phyloP scores from a whole-genome alignment of 2,113 vertebrate genomes.

The Leucoraja erinaceus region DNA sequence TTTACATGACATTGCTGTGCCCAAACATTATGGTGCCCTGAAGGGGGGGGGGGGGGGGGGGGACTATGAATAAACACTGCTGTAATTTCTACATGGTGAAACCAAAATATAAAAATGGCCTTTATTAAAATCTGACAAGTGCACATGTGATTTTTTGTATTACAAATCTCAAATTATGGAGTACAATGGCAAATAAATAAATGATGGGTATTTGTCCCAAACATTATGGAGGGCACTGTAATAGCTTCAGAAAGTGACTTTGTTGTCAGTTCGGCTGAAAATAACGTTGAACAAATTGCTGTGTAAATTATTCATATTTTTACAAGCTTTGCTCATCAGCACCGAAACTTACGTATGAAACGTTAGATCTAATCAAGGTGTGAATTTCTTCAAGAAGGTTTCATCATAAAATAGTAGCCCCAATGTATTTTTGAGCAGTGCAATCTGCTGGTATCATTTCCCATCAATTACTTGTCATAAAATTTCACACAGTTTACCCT shows the following conservation, averaged over 20 bases:
- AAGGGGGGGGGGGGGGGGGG: no score
- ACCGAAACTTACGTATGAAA: background rate
- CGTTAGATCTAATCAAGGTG: background rate
- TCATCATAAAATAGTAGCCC: background rate
- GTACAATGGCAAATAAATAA: no score
- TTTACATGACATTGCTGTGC: no score
- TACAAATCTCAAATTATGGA: no score
- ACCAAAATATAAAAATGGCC: no score
- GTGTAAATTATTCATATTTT: background rate
- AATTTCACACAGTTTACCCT: background rate
- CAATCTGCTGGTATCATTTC: background rate
- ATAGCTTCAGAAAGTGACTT: background rate
- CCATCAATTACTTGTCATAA: constrained; percentile 26
- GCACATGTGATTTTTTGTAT: no score
- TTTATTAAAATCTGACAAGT: no score
- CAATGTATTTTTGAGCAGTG: background rate
- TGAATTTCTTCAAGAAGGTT: background rate
- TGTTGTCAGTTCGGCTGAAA: constrained; percentile 18
- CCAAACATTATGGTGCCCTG: no score
- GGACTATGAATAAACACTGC: no score
- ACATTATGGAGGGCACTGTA: background rate
- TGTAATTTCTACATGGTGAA: no score
- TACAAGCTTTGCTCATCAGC: background rate
- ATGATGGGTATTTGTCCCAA: no score
- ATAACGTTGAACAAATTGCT: constrained; percentile 3